phyloP scores from a whole-genome alignment of 2,113 vertebrate species.

The Telmatochromis brachygnathus region DNA sequence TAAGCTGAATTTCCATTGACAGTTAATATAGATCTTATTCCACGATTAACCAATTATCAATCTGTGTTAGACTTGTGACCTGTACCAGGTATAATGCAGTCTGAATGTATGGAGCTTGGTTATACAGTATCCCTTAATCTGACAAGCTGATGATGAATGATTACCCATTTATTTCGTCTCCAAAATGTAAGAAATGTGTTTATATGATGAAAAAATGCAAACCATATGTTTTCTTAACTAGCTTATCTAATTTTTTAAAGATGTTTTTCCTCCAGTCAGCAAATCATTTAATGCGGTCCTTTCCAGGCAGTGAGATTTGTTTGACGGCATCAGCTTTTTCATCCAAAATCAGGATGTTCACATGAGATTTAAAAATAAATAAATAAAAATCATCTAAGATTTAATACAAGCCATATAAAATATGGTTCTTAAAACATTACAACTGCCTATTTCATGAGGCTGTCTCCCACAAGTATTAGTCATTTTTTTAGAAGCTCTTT shows the following conservation, averaged over 20 bases:
- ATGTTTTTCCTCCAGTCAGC: not conserved
- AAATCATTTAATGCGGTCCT: not conserved
- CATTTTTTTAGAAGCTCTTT: not conserved
- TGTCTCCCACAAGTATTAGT: not conserved
- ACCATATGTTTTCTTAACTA: not conserved
- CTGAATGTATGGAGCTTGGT: not conserved
- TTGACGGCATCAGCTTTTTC: not conserved
- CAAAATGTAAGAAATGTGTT: not conserved
- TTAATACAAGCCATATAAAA: not conserved
- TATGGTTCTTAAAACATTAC: not conserved
- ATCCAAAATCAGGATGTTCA: not conserved
- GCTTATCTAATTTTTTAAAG: not conserved
- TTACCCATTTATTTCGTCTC: not conserved
- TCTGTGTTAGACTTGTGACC: not conserved
- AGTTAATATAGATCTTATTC: not conserved
- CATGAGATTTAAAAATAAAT: not conserved
- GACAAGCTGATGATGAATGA: not conserved
- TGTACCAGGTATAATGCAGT: not conserved
- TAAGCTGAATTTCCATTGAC: not conserved
- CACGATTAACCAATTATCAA: not conserved
- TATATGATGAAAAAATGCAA: not conserved
- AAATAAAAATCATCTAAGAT: not conserved
- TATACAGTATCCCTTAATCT: not conserved
- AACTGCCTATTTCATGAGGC: not conserved
- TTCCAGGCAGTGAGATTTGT: not conserved